Conservation (phyloP, 2,888 invertebrate genomes). For the Thysanoteuthis rhombus region DNA sequence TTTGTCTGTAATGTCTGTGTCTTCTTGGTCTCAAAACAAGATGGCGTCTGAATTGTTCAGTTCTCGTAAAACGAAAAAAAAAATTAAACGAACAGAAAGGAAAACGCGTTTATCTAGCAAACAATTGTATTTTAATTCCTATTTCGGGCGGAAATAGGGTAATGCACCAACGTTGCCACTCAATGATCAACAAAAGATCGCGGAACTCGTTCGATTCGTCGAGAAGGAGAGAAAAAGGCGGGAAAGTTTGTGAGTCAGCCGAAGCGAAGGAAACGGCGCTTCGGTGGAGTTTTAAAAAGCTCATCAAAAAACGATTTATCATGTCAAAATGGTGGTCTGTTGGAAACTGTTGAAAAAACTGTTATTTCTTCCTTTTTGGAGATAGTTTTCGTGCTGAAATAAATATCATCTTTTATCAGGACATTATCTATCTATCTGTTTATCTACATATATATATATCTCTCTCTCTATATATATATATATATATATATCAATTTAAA, state of each 20-base stretch:
- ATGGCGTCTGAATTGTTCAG: background rate
- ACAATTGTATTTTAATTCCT: background rate
- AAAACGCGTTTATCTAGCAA: background rate
- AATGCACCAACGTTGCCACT: background rate
- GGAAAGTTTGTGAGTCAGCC: background rate
- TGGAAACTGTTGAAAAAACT: background rate
- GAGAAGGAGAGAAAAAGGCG: background rate
- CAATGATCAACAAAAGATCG: background rate
- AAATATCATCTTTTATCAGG: background rate
- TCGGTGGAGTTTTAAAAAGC: background rate
- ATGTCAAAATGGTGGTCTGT: background rate
- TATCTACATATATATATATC: background rate
- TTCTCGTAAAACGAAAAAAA: background rate
- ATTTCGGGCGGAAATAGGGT: background rate
- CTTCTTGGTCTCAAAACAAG: background rate
- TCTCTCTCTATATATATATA: background rate
- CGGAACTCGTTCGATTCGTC: background rate
- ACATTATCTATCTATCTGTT: background rate
- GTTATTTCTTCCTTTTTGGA: background rate
- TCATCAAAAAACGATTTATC: conserved; percentile 12
- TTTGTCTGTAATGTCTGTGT: background rate
- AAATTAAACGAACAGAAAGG: background rate
- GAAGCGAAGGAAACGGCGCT: background rate
- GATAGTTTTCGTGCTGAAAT: background rate
- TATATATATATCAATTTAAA: background rate